Percentiles rank a stretch among this genome's conserved stretches.
These are phyloP conservation scores for Picathartes gymnocephalus DNA, from an alignment of 2,113 vertebrate genomes.

Conservation along the genomic window DNA sequence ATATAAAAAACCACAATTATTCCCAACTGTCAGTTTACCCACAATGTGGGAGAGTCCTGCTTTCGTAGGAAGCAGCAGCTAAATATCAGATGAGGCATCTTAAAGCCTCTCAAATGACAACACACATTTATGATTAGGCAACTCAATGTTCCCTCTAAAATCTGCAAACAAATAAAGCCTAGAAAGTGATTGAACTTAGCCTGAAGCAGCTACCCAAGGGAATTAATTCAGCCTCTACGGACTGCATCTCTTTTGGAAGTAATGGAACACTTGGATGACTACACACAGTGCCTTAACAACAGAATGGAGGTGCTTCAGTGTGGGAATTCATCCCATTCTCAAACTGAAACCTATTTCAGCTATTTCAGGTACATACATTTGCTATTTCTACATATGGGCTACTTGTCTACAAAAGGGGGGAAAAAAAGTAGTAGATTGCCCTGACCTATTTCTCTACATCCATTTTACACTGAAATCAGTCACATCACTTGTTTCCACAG, in stretches of 20 bases:
- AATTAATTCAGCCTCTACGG: background rate
- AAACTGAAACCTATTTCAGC: background rate
- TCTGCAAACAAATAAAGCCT: background rate
- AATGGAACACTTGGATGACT: background rate
- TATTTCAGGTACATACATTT: background rate
- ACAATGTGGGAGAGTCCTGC: background rate
- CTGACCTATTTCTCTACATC: background rate
- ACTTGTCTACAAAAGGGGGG: background rate
- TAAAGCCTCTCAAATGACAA: background rate
- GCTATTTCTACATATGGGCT: background rate
- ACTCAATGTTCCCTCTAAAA: background rate
- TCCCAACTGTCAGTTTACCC: background rate
- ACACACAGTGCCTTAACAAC: background rate
- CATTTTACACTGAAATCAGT: background rate
- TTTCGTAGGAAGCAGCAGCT: background rate
- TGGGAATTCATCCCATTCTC: background rate
- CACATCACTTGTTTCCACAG: background rate
- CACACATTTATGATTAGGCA: background rate
- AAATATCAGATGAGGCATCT: background rate
- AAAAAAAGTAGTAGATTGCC: background rate
- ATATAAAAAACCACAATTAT: background rate
- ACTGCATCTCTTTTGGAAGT: background rate
- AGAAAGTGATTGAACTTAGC: background rate
- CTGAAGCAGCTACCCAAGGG: background rate
- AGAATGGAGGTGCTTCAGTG: background rate